Evolutionary conservation across 2,797 vertebrate genomes (phyloP).

Genomic region (Meriones psammophilus): DNA sequence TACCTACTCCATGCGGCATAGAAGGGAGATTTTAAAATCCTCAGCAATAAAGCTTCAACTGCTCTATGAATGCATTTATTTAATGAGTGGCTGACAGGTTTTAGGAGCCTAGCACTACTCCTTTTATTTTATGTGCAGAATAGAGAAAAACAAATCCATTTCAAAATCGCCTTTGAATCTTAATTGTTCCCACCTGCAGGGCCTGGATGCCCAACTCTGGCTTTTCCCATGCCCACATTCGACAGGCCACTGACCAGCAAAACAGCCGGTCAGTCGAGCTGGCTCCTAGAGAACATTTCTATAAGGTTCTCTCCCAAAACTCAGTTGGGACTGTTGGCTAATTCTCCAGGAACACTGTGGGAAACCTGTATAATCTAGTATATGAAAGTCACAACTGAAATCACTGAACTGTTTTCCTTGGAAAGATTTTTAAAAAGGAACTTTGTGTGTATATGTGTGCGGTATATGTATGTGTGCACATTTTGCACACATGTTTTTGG

Average conservation of each 20-base stretch:
- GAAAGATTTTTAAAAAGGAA: background rate
- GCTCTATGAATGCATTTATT: constrained; percentile 77
- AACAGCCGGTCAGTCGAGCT: constrained; percentile 27
- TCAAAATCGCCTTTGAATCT: constrained; percentile 84
- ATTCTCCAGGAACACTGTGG: constrained; percentile 67
- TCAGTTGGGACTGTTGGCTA: constrained; percentile 69
- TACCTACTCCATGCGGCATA: constrained; percentile 70
- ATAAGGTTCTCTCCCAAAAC: constrained; percentile 74
- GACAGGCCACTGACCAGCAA: constrained; percentile 76
- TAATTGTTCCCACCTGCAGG: constrained; percentile 87
- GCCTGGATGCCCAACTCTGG: constrained; percentile 64
- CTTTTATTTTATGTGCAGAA: constrained; percentile 86
- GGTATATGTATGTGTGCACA: background rate
- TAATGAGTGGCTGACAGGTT: constrained; percentile 84
- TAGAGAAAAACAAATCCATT: constrained; percentile 84
- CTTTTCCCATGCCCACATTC: constrained; percentile 68
- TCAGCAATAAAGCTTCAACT: constrained; percentile 78
- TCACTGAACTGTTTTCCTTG: constrained; percentile 73
- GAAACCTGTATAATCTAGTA: constrained; percentile 67
- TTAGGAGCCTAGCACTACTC: constrained; percentile 82
- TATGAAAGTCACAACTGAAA: constrained; percentile 74
- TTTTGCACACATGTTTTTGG: background rate
- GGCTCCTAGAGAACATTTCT: constrained; percentile 71
- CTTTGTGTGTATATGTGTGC: background rate
- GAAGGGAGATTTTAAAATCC: constrained; percentile 79